Evolutionary conservation across 2,888 invertebrate genomes (phyloP), one percentile per base, ranked within the genome.

Genomic region (Steinernema carpocapsae): DNA sequence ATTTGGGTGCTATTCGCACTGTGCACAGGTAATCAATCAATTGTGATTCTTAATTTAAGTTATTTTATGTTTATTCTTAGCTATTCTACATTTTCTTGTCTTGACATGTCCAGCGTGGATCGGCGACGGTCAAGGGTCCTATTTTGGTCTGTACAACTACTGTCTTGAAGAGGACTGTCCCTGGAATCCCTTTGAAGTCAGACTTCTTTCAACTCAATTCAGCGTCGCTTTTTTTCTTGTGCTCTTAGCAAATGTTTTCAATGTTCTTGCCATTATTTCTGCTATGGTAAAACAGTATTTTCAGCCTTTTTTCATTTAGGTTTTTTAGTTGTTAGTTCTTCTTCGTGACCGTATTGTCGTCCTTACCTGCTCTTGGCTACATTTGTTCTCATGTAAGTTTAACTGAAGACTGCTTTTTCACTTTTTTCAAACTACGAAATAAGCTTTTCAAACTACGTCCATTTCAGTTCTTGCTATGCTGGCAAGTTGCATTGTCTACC

Each of bases 1-100:
- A 91, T 97, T 82, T 97, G 97, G 97, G 96, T 94, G 78, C 94
- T 97, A 88, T 96, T 97, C 89, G 94, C 95, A 82, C 93, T 97
- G 88, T 96, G 96, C 70, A 78, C 82, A 52, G 78, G 83, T 83
- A 10, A 14, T 37, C 4, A 37, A 6, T 37, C 37, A 3, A 10
- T 37, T 3, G 3, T 37, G n/a, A n/a, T n/a, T n/a, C n/a, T 37
- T 37, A 37, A 10, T 10, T 37, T 51, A 10, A 1, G n/a, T 37
- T 3, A 37, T 37, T 37, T 10, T 10, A 10, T 37, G 37, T 37
- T 37, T n/a, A n/a, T n/a, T n/a, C n/a, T 37, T 37, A 37, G 37
- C 37, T 37, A 10, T 37, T 10, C 37, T 37, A 10, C 37, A 37
- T 10, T 6, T 37, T 3, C 3, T 37, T 43, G 94, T 95, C 3